Conservation (phyloP, 2,797 vertebrate species). For the Merluccius polli region DNA sequence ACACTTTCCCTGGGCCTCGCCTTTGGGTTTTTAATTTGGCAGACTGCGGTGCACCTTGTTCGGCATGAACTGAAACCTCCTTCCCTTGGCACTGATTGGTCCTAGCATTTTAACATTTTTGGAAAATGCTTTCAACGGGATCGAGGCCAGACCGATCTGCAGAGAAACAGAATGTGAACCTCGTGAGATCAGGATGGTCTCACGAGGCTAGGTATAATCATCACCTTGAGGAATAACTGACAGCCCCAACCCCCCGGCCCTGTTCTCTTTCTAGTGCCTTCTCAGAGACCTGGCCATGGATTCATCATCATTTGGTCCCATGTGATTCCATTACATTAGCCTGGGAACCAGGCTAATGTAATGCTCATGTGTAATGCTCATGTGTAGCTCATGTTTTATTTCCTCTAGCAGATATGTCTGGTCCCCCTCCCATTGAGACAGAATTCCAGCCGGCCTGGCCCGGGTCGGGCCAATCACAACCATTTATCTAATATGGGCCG, state of each 20-base stretch:
- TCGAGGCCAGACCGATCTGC: not conserved
- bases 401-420: too few species aligned
- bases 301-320: conserved; percentile 62
- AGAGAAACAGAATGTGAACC: not conserved
- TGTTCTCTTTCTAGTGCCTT: conserved; percentile 23
- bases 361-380: too few species aligned
- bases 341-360: too few species aligned
- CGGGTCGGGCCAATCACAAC: too few species aligned
- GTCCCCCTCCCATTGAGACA: too few species aligned
- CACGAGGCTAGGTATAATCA: not conserved
- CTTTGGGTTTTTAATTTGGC: not conserved
- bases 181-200: not conserved
- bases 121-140: too few species aligned
- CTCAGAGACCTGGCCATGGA: conserved; percentile 54
- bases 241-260: not conserved
- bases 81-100: not conserved
- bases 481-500: too few species aligned
- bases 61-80: not conserved
- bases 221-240: not conserved
- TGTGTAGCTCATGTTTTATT: too few species aligned
- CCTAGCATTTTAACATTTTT: not conserved
- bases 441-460: too few species aligned
- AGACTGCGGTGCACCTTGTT: not conserved
- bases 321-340: too few species aligned
- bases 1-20: not conserved